These are phyloP conservation scores for Sinotaia quadrata DNA, from an alignment of 2,888 invertebrate genomes.

Conservation along the genomic window DNA sequence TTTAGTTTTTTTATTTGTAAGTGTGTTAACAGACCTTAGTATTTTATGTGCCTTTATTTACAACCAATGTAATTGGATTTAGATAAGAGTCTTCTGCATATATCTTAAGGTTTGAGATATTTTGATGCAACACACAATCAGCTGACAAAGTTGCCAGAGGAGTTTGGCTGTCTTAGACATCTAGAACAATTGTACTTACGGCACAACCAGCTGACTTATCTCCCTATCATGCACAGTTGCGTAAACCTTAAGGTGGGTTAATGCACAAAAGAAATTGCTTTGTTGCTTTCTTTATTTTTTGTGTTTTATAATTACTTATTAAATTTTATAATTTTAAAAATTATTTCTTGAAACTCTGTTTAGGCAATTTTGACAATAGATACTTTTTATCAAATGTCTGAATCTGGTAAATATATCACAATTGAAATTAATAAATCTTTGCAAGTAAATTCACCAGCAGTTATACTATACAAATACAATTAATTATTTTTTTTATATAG, in stretches of 20 bases:
- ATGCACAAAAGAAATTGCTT: background rate
- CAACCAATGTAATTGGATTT: background rate
- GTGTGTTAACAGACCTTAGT: background rate
- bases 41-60: constrained; percentile 7
- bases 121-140: constrained; percentile 84
- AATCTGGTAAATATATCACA: no score
- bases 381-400: no score
- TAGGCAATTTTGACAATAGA: no score
- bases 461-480: no score
- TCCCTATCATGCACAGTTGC: constrained; percentile 79
- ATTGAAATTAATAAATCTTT: no score
- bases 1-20: no score
- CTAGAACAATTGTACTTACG: constrained; percentile 71
- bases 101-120: constrained; percentile 81
- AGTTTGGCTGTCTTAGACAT: constrained; percentile 82
- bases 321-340: no score
- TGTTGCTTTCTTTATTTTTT: no score
- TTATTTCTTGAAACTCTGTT: no score
- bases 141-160: constrained; percentile 79
- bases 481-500: no score
- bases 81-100: background rate
- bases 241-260: constrained; percentile 77
- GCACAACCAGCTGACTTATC: constrained; percentile 68
- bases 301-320: no score
- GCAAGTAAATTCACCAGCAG: no score